A percentile compares a stretch with the other conserved stretches of the same genome.
phyloP scores from a whole-genome alignment of 2,888 invertebrate species.

The Apotomis betuletana region DNA sequence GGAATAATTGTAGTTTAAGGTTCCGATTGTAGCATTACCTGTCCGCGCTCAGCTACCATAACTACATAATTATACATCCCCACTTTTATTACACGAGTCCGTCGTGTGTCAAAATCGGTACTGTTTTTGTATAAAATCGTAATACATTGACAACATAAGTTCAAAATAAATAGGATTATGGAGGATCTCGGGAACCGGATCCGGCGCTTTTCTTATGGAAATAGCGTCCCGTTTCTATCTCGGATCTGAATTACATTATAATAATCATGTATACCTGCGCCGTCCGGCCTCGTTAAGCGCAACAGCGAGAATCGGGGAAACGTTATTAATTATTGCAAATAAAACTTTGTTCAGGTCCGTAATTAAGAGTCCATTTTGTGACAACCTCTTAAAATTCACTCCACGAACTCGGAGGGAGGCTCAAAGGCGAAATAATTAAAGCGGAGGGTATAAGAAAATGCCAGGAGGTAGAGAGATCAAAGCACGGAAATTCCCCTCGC shows the following conservation, averaged over 20 bases:
- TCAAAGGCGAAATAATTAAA: conserved; percentile 82
- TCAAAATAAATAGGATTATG: conserved; percentile 48
- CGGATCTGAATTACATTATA: conserved; percentile 43
- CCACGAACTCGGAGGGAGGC: conserved; percentile 67
- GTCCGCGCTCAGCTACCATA: conserved; percentile 21
- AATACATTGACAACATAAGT: conserved; percentile 46
- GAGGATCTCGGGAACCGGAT: conserved; percentile 50
- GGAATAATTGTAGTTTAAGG: conserved; percentile 37
- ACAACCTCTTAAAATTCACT: conserved; percentile 81
- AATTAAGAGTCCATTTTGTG: conserved; percentile 81
- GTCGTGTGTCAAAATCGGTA: conserved; percentile 9
- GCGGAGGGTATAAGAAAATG: conserved; percentile 77
- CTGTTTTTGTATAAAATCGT: conserved; percentile 38
- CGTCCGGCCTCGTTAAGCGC: conserved; percentile 45
- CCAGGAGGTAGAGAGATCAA: conserved; percentile 72
- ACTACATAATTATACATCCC: conserved; percentile 20
- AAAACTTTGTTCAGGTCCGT: conserved; percentile 66
- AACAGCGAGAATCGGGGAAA: conserved; percentile 53
- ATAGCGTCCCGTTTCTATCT: conserved; percentile 53
- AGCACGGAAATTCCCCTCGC: conserved; percentile 70
- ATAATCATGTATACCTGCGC: conserved; percentile 44
- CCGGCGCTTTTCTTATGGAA: conserved; percentile 49
- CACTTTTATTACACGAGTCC: not conserved
- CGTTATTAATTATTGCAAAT: conserved; percentile 78
- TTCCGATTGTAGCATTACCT: conserved; percentile 27